Base-by-base conservation (phyloP, 2,113 vertebrate genomes). In the Otis tarda region DNA sequence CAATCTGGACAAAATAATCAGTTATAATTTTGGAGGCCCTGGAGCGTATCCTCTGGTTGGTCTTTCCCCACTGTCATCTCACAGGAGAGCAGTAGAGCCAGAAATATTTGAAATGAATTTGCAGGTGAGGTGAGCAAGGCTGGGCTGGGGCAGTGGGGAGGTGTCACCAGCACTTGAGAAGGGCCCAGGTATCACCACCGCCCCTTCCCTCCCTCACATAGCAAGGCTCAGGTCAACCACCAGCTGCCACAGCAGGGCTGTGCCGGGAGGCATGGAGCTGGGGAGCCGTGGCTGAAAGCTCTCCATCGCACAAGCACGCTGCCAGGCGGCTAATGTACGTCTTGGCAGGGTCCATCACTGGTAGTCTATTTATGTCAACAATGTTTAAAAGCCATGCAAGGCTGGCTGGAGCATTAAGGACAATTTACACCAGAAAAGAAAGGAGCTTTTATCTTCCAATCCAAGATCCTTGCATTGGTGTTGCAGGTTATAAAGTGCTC, bases 201-300 rank as follows among this genome's bases (percentile, higher is more conserved):
- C 45, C 61, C 37, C 56, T 76, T 85, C 4, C 39, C 45, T 69
- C 12, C 21, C 25, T 41, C 52, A 1, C 10, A 35, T 4, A 43
- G 31, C 30, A 35, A 80, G 55, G 49, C 39, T 69, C 4, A 91
- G 18, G 45, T 30, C 75, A 90, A 3, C 25, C 30, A 52, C 31
- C 33, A 52, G 57, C 75, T 2, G 0, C 23, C 2, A 0, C 47
- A 41, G 33, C 24, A 3, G 16, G 21, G 20, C n/a, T 31, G 31
- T 9, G 28, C 64, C 2, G 2, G 33, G 22, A 56, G 67, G 33
- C 70, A 55, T 2, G 13, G 39, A 47, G 49, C 53, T 2, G 4
- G 7, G 1, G 45, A 77, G 23, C 49, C 2, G 5, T 0, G 1
- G 49, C 39, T 61, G 93, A 50, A 57, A 86, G 45, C 47, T 83